These are phyloP conservation scores for Torymus texanus DNA, from an alignment of 2,888 invertebrate species.

Conservation along the genomic window DNA sequence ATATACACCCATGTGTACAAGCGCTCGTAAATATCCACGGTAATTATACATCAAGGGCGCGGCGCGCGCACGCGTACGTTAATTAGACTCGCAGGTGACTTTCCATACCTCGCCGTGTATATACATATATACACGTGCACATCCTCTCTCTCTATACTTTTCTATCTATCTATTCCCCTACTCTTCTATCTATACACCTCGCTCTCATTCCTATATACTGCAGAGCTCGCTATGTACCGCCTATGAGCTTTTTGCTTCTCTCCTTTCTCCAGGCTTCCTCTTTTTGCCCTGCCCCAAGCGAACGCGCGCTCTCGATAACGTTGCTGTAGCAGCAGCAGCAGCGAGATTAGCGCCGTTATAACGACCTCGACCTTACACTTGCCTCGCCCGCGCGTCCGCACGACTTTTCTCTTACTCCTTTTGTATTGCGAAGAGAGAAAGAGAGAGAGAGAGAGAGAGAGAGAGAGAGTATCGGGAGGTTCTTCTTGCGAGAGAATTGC, in stretches of 20 bases:
- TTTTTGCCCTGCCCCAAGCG: slow-evolving; percentile 48
- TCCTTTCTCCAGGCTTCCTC: slow-evolving; percentile 58
- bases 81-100: slow-evolving; percentile 54
- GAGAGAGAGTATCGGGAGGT: no score
- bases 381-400: background rate
- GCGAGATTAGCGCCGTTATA: slow-evolving; percentile 65
- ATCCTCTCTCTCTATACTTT: slow-evolving; percentile 13
- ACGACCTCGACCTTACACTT: slow-evolving; percentile 57
- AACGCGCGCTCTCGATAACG: slow-evolving; percentile 55
- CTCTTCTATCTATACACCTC: slow-evolving; percentile 31
- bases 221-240: slow-evolving; percentile 43
- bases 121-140: no score
- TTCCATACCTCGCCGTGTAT: background rate
- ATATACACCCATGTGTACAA: background rate
- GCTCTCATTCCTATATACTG: slow-evolving; percentile 18
- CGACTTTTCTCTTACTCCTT: background rate
- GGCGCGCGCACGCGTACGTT: slow-evolving; percentile 50
- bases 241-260: slow-evolving; percentile 51
- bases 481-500: no score
- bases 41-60: slow-evolving; percentile 46
- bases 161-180: slow-evolving; percentile 58
- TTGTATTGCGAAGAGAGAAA: no score
- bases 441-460: no score
- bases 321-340: slow-evolving; percentile 4
- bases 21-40: slow-evolving; percentile 21